Base-by-base conservation (phyloP, 2,113 vertebrate species). In the Naja naja region DNA sequence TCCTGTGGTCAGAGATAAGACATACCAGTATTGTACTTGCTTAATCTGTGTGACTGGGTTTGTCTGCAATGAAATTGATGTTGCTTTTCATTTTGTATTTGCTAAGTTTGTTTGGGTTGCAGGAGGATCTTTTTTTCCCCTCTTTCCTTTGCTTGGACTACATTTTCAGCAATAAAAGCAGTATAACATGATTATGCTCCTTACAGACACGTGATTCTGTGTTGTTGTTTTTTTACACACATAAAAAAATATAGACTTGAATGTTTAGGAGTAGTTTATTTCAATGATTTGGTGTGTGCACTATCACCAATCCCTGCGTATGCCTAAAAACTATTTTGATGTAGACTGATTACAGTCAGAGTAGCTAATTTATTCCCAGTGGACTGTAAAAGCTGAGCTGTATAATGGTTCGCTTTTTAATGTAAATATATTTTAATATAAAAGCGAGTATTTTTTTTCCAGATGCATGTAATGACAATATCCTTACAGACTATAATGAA, bases 11-110 rank as follows among this genome's bases (percentile, higher is more conserved):
- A 98, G 98, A 99, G 99, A 99, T 99, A 99, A 99, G 99, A 98
- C 98, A 97, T 98, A 98, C 95, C 97, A 97, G 98, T 98, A 99
- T 99, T 99, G 99, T 99, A 99, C 98, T 99, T 99, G 99, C 98
- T 99, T 99, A 99, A 99, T 99, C 99, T 99, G 99, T 99, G 99
- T 99, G 99, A 99, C 99, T 98, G 98, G 98, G 98, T 99, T 98
- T 99, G 99, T 99, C 99, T 99, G 98, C 98, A 98, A 98, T 98
- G 98, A 99, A 99, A 99, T 99, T 99, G 99, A 99, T 99, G 99
- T 99, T 98, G 98, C 99, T 99, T 99, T 99, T 99, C 99, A 99
- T 98, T 98, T 98, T 98, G 98, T 98, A 98, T 98, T 99, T 98
- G 97, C 98, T 98, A 98, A 98, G 98, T 98, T 98, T 98, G 98